phyloP scores from a whole-genome alignment of 2,888 invertebrate species.

The Ichneumoninae sp. region DNA sequence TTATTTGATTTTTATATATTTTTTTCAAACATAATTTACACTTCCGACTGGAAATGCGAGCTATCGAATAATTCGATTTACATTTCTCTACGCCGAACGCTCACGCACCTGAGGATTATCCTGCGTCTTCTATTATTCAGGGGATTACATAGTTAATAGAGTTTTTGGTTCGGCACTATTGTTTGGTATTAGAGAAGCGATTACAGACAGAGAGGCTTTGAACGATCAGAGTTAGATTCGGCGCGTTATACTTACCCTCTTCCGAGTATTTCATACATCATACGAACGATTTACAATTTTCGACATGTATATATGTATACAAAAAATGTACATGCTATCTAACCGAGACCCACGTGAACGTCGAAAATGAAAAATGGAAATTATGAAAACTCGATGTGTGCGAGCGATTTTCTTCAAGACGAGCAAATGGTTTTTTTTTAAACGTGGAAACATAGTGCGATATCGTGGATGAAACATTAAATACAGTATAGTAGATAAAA shows the following conservation, averaged over 20 bases:
- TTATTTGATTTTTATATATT: neutral
- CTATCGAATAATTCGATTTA: neutral
- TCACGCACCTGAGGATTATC: conserved; percentile 40
- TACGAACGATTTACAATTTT: conserved; percentile 8
- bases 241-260: conserved; percentile 52
- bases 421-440: neutral
- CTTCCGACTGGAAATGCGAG: neutral
- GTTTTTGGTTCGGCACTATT: conserved; percentile 29
- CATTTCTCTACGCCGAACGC: conserved; percentile 8
- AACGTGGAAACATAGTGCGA: conserved; percentile 8
- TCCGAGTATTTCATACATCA: conserved; percentile 23
- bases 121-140: neutral
- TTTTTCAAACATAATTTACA: neutral
- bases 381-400: neutral
- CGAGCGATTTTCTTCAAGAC: neutral
- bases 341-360: conserved; percentile 22
- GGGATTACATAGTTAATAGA: conserved; percentile 28
- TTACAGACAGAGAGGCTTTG: conserved; percentile 45
- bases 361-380: neutral
- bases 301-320: conserved; percentile 14
- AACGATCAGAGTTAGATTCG: conserved; percentile 39
- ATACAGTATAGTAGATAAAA: neutral
- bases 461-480: neutral
- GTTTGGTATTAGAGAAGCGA: conserved; percentile 49
- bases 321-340: conserved; percentile 49